These are phyloP conservation scores for Neostethus bicornis DNA, from an alignment of 2,797 vertebrate species.

Conservation along the genomic window DNA sequence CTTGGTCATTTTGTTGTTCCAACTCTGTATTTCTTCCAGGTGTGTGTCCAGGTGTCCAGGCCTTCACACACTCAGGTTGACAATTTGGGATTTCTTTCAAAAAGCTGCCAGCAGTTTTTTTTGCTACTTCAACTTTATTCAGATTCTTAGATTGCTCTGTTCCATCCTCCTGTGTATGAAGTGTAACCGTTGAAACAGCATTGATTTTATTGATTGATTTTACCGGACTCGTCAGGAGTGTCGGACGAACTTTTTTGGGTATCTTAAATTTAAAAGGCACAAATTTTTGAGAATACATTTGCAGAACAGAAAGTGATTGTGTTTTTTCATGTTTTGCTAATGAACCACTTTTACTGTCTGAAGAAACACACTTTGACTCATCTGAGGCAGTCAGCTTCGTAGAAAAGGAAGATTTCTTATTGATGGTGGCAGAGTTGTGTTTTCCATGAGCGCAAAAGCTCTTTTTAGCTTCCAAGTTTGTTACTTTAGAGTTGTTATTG, in stretches of 20 bases:
- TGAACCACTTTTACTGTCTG: not conserved
- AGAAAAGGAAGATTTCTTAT: conserved; percentile 18
- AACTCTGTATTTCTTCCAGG: not conserved
- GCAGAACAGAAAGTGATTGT: conserved; percentile 9
- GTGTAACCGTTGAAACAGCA: conserved; percentile 3
- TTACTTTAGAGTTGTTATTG: conserved; percentile 4
- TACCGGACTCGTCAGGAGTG: not conserved
- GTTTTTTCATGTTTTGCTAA: conserved; percentile 7
- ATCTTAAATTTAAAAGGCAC: conserved; percentile 65
- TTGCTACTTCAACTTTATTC: conserved; percentile 9
- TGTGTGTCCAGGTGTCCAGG: not conserved
- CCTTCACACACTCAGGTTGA: conserved; percentile 8
- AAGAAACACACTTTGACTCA: conserved; percentile 4
- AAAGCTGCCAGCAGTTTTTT: not conserved
- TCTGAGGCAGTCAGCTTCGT: conserved; percentile 31
- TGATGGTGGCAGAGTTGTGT: not conserved
- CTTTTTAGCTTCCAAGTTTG: conserved; percentile 5
- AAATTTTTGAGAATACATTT: conserved; percentile 6
- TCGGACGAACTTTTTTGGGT: conserved; percentile 53
- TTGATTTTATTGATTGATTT: not conserved
- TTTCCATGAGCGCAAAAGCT: conserved; percentile 1
- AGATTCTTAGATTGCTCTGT: not conserved
- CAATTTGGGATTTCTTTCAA: not conserved
- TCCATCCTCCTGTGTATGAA: not conserved
- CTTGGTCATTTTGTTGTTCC: conserved; percentile 41